phyloP scores from a whole-genome alignment of 1,140 invertebrate species.

The Heliconius himera region DNA sequence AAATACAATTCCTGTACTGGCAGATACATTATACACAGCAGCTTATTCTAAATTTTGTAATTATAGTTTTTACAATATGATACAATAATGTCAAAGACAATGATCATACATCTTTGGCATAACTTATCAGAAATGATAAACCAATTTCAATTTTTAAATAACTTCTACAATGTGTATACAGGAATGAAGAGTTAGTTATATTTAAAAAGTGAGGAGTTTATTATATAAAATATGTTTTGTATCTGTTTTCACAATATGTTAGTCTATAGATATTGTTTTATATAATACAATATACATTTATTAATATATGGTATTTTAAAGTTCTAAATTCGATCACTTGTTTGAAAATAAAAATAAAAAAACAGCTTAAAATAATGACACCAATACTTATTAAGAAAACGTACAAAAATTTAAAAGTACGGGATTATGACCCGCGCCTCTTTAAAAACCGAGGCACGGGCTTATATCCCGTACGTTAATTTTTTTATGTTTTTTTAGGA shows the following conservation, averaged over 20 bases:
- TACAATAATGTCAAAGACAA: slow-evolving; percentile 41
- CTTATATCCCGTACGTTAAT: too few species aligned
- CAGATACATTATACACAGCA: slow-evolving; percentile 46
- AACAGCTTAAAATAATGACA: neutral
- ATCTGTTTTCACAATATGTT: slow-evolving; percentile 2
- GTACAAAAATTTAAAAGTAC: too few species aligned
- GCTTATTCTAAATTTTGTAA: slow-evolving; percentile 22
- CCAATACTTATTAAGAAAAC: too few species aligned
- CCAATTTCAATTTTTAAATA: neutral
- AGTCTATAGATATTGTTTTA: neutral
- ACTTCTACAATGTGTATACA: neutral
- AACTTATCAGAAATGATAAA: slow-evolving; percentile 16
- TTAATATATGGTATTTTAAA: neutral
- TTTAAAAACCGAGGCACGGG: too few species aligned
- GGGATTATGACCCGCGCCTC: too few species aligned
- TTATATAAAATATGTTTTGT: slow-evolving; percentile 2
- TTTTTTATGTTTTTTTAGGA: too few species aligned
- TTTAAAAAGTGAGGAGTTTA: neutral
- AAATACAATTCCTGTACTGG: slow-evolving; percentile 61
- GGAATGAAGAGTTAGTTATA: slow-evolving; percentile 3
- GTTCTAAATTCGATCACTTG: neutral
- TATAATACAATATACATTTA: neutral
- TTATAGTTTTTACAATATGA: slow-evolving; percentile 33
- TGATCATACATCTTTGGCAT: slow-evolving; percentile 61
- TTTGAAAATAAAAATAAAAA: neutral